Conservation (phyloP, 2,113 vertebrate species). For the Tupaia chinensis region DNA sequence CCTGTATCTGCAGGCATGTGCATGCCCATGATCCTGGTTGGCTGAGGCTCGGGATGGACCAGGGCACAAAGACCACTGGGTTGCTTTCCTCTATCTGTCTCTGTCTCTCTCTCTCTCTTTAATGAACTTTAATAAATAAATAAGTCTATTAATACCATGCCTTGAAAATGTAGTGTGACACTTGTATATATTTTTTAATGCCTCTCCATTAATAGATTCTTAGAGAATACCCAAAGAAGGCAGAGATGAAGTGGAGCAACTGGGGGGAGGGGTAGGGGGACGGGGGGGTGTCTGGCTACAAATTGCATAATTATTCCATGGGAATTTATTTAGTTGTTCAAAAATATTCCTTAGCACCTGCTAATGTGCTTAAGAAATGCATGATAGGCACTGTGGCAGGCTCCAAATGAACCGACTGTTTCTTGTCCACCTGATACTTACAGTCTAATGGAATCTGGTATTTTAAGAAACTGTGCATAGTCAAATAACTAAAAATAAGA, state of each 20-base stretch:
- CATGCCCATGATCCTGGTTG: no score
- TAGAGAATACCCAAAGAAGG: neutral
- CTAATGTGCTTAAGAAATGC: neutral
- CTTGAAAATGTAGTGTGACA: conserved; percentile 18
- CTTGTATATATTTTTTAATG: neutral
- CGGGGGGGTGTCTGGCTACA: neutral
- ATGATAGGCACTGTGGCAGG: neutral
- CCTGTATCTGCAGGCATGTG: no score
- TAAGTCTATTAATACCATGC: conserved; percentile 6
- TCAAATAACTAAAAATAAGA: neutral
- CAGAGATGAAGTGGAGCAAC: neutral
- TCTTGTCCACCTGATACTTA: neutral
- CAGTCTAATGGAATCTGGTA: neutral
- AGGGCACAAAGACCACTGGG: no score
- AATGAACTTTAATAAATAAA: neutral
- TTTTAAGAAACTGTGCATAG: neutral
- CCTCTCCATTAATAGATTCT: neutral
- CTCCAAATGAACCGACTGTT: neutral
- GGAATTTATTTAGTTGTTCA: neutral
- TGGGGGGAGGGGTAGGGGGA: neutral
- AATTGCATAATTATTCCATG: neutral
- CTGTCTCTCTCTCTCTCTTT: no score
- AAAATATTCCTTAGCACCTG: neutral
- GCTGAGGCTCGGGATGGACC: no score
- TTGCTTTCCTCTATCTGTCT: no score